phyloP scores from a whole-genome alignment of 2,888 invertebrate genomes.

The Macropis europaea region DNA sequence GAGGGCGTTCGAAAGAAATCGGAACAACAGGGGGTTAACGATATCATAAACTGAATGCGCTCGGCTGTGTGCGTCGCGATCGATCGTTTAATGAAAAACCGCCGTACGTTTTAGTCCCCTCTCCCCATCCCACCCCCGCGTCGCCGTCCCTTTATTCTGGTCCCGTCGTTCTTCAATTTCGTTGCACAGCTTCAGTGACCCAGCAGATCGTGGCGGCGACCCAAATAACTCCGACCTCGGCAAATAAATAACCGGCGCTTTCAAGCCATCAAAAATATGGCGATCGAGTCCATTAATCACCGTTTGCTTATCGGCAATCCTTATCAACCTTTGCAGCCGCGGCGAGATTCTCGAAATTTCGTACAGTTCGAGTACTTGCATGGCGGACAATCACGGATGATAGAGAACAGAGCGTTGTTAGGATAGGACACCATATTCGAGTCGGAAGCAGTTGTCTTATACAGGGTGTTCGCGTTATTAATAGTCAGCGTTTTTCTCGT shows the following conservation, averaged over 20 bases:
- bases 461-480: too few species aligned
- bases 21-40: conserved; percentile 3
- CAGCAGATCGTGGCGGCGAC: not conserved
- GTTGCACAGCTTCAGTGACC: not conserved
- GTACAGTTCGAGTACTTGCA: too few species aligned
- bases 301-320: too few species aligned
- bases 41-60: conserved; percentile 23
- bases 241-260: conserved; percentile 21
- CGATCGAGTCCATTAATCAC: not conserved
- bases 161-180: conserved; percentile 21
- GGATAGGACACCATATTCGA: too few species aligned
- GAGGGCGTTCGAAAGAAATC: not conserved
- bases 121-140: not conserved
- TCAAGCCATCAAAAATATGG: not conserved
- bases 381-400: too few species aligned
- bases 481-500: too few species aligned
- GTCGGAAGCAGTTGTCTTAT: too few species aligned
- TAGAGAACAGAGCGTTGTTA: too few species aligned
- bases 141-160: not conserved
- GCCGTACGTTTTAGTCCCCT: conserved; percentile 15
- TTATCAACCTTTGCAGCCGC: too few species aligned
- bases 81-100: conserved; percentile 47
- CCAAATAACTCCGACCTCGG: not conserved
- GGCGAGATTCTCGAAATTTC: too few species aligned
- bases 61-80: conserved; percentile 1